Evolutionary conservation across 2,113 vertebrate genomes (phyloP), one percentile per base, ranked within the genome.

Genomic region (Sebastes fasciatus): DNA sequence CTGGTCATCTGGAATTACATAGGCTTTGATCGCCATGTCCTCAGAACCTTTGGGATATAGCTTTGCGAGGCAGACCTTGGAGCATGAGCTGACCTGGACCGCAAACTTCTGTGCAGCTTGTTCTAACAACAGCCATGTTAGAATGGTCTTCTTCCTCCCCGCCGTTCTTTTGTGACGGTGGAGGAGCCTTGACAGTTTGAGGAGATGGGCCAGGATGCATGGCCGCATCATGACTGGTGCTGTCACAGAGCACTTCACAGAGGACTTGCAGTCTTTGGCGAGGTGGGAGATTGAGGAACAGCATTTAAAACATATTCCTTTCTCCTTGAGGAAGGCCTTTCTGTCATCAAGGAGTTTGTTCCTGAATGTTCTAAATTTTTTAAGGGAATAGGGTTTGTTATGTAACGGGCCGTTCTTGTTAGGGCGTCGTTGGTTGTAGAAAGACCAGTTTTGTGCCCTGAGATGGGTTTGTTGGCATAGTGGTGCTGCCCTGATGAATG

Each of bases 291-390:
- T 58, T 2, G 72, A 76, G 58, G 66, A 55, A 58, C 71, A 83
- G 5, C 46, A 76, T 3, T 62, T 79, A 19, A 79, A 65, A 10
- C 80, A 85, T 46, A 73, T 67, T 26, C 66, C 58, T 63, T 82
- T 85, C 57, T 82, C 46, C 21, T 76, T 88, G 19, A 79, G 72
- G 2, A 78, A 73, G 9, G 74, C 63, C 62, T 84, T 79, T 51
- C 69, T 84, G 17, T 74, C 63, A 0, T 81, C 45, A 2, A 81
- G 10, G 4, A 10, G 4, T 54, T 75, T 74, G 14, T 52, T 45
- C 14, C 72, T 82, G 65, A 82, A 82, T 46, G 48, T 40, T n/a
- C 64, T 82, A 46, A 45, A 81, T 60, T 19, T 74, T 42, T 26
- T 67, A 0, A 81, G 79, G 0, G 55, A 55, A 60, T 74, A 64